Conservation (phyloP, 2,113 vertebrate genomes). For the Austrofundulus limnaeus region DNA sequence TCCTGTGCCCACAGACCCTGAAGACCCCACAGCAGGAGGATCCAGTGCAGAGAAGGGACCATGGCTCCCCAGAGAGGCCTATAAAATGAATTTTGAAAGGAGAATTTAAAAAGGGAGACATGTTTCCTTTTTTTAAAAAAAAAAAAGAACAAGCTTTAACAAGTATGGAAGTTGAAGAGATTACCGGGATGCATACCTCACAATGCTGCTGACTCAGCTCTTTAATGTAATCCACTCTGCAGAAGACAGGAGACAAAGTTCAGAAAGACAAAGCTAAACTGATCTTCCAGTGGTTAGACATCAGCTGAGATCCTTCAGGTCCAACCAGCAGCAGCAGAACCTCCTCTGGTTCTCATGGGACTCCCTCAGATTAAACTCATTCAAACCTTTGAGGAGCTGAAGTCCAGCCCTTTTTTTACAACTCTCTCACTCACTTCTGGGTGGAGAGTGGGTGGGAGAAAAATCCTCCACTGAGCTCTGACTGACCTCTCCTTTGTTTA, state of each 20-base stretch:
- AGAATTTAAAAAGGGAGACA: constrained; percentile 14
- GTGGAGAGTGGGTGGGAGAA: constrained; percentile 38
- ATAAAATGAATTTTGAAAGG: constrained; percentile 11
- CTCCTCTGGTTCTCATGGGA: constrained; percentile 11
- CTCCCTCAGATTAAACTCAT: constrained; percentile 33
- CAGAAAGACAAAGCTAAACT: constrained; percentile 1
- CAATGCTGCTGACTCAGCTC: constrained; percentile 37
- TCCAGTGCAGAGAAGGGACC: constrained; percentile 68
- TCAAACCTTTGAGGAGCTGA: no score
- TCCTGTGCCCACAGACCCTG: constrained; percentile 78
- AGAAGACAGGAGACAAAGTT: not conserved
- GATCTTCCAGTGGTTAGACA: constrained; percentile 6
- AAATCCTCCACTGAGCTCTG: constrained; percentile 18
- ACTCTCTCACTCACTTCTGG: constrained; percentile 44
- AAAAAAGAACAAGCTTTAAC: constrained; percentile 60
- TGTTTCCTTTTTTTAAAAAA: no score
- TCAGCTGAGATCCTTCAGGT: constrained; percentile 12
- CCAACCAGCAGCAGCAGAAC: constrained; percentile 21
- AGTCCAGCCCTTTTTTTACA: constrained; percentile 53
- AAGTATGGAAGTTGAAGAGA: constrained; percentile 19
- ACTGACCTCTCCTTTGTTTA: not conserved
- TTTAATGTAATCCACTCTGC: not conserved
- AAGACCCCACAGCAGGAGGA: constrained; percentile 79
- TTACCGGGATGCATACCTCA: constrained; percentile 56
- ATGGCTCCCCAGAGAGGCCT: constrained; percentile 42